These are phyloP conservation scores for Philhelius pedissequus DNA, from an alignment of 2,888 invertebrate genomes.

Conservation along the genomic window DNA sequence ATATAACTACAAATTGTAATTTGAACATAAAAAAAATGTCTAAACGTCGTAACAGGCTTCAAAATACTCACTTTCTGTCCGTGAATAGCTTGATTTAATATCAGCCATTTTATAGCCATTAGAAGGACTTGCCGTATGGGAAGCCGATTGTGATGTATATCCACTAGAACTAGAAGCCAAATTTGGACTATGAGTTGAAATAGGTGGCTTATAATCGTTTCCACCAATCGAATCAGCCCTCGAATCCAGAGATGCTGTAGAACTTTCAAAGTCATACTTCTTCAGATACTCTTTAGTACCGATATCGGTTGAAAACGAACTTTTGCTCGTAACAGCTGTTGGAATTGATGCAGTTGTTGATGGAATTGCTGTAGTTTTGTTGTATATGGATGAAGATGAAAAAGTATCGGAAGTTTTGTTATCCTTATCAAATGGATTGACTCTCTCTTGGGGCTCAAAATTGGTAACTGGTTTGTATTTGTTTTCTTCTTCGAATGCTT, in stretches of 20 bases:
- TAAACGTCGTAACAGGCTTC: conserved; percentile 34
- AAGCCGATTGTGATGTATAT: conserved; percentile 74
- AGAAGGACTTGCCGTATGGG: conserved; percentile 72
- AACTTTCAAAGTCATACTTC: conserved; percentile 43
- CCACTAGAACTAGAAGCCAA: conserved; percentile 77
- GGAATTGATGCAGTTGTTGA: conserved; percentile 19
- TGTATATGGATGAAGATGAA: conserved; percentile 50
- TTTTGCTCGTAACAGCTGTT: conserved; percentile 24
- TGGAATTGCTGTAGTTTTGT: conserved; percentile 34
- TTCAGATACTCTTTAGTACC: conserved; percentile 13
- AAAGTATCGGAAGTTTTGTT: conserved; percentile 45
- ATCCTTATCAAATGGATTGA: conserved; percentile 79
- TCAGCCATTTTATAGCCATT: conserved; percentile 75
- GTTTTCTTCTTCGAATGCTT: conserved; percentile 73
- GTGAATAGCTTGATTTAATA: conserved; percentile 74
- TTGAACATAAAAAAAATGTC: neutral
- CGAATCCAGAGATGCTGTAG: conserved; percentile 20
- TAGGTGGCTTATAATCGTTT: conserved; percentile 31
- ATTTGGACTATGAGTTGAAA: conserved; percentile 73
- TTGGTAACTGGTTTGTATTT: conserved; percentile 77
- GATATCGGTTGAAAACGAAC: conserved; percentile 12
- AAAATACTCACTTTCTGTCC: conserved; percentile 75
- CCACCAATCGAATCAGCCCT: conserved; percentile 11
- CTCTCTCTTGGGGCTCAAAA: conserved; percentile 77
- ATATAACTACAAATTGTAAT: neutral